Conservation (phyloP, 2,113 vertebrate species). For the Chamaea fasciata region DNA sequence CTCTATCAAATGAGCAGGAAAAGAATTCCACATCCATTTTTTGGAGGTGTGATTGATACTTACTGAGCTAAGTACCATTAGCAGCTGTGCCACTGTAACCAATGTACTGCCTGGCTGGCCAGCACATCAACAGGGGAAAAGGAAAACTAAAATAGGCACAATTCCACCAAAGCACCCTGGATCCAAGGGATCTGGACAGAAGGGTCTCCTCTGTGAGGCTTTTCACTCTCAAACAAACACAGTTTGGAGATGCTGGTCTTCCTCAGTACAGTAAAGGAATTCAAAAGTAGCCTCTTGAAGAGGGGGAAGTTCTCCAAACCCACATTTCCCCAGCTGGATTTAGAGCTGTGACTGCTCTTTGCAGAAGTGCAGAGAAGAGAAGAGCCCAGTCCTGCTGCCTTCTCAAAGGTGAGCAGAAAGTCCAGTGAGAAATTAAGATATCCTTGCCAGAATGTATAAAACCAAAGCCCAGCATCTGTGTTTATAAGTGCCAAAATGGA, state of each 20-base stretch:
- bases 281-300: neutral
- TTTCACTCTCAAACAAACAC: neutral
- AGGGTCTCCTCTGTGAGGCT: neutral
- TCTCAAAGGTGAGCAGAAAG: neutral
- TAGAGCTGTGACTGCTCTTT: neutral
- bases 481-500: slow-evolving; percentile 12
- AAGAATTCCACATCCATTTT: neutral
- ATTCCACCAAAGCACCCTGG: neutral
- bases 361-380: neutral
- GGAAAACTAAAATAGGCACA: neutral
- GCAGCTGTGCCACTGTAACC: neutral
- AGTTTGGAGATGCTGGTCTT: slow-evolving; percentile 14
- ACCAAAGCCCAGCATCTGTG: slow-evolving; percentile 40
- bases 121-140: neutral
- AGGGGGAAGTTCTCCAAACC: neutral
- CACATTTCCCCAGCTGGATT: neutral
- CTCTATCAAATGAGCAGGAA: neutral
- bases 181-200: neutral
- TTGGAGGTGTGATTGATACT: neutral
- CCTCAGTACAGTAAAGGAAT: neutral
- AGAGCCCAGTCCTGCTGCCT: neutral
- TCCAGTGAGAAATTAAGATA: neutral
- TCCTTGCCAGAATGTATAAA: neutral
- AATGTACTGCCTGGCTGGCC: neutral
- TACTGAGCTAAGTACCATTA: neutral